phyloP scores from a whole-genome alignment of 2,888 invertebrate genomes.

The Macropis europaea region DNA sequence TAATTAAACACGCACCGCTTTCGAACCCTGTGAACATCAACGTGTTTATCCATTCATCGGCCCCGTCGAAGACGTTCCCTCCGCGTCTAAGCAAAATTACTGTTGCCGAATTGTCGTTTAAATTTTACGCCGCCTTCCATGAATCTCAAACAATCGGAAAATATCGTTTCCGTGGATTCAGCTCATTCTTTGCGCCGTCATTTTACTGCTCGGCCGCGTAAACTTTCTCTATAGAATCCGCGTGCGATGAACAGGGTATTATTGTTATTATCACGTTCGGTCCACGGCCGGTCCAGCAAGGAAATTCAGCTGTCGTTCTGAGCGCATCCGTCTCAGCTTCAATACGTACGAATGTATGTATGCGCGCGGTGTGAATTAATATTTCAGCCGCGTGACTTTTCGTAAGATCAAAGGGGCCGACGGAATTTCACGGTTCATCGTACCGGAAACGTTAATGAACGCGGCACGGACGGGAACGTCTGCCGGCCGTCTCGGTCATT shows the following conservation, averaged over 20 bases:
- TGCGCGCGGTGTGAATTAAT: conserved; percentile 31
- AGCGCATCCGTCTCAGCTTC: conserved; percentile 2
- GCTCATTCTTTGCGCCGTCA: too few relatives aligned
- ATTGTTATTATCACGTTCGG: too few relatives aligned
- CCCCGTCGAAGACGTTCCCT: background rate
- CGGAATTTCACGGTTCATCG: conserved; percentile 41
- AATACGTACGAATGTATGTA: conserved; percentile 18
- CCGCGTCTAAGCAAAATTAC: too few relatives aligned
- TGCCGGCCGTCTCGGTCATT: background rate
- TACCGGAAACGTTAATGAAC: conserved; percentile 29
- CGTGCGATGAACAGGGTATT: too few relatives aligned
- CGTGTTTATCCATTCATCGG: conserved; percentile 51
- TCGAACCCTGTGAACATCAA: conserved; percentile 6
- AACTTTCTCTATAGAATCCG: background rate
- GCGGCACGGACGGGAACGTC: background rate
- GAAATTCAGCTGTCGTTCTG: background rate
- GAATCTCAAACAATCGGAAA: too few relatives aligned
- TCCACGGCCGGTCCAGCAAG: background rate
- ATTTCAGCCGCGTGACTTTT: conserved; percentile 25
- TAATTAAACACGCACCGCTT: conserved; percentile 42
- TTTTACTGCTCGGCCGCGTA: too few relatives aligned
- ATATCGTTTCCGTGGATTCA: too few relatives aligned
- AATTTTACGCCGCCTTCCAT: too few relatives aligned
- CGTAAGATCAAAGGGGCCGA: conserved; percentile 39
- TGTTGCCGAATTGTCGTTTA: too few relatives aligned